Base-by-base conservation (phyloP, 2,797 vertebrate species). In the Coreius guichenoti region DNA sequence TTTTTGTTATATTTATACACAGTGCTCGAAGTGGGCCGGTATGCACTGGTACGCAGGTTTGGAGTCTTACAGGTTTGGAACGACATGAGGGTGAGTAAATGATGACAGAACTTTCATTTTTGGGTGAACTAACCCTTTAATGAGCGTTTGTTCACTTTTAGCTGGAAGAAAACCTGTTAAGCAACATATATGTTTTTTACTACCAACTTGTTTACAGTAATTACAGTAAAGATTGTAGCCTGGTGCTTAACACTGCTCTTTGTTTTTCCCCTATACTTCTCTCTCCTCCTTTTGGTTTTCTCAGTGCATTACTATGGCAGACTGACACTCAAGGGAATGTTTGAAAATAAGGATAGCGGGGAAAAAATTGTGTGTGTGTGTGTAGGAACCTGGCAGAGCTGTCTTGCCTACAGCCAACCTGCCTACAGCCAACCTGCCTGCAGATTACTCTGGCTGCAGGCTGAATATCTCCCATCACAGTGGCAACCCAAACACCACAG, bases 341-440 rank as follows among this genome's bases (percentile, higher is more conserved):
- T 51, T 72, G 8, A 61, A 82, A 87, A 88, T 75, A 84, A 84
- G 81, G 69, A 79, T 17, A 63, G 36, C 80, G 47, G 78, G 58
- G 75, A n/a, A 88, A 77, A 86, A 33, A 82, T 9, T 63, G 36
- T 47, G 26, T 69, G 51, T 82, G 67, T 54, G n/a, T 49, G 13
- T 49, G 73, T 47, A 58, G 47, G 8, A 77, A 85, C 77, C 73
- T 80, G 61, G 83, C 77, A 87, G 83, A 82, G 81, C 81, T 88
- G 84, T 86, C 87, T 86, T 58, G 80, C 80, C 75, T 86, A 72
- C 75, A 88, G 84, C 84, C 80, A 86, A 73, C 80, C 84, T 84
- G 86, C 86, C 81, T 85, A 83, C 69, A 87, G 84, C 84, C 80
- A 86, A 73, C 80, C 84, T 84, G 86, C 86, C 81, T 85, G 85